phyloP scores from a whole-genome alignment of 2,888 invertebrate genomes.

The Lutraria lutraria region DNA sequence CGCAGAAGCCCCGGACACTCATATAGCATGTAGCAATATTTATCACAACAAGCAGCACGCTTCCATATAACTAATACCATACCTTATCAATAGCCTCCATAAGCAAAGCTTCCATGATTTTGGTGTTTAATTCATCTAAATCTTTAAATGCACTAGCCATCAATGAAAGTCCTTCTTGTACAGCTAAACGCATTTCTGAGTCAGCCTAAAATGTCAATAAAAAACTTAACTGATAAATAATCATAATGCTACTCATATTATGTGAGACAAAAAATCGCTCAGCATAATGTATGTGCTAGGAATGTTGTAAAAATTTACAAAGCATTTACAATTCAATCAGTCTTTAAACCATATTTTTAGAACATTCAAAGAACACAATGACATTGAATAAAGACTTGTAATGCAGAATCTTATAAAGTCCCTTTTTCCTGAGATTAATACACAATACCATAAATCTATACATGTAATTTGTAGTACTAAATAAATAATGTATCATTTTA shows the following conservation, averaged over 20 bases:
- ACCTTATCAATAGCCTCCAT: constrained; percentile 92
- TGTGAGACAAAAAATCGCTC: not conserved
- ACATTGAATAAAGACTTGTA: no score
- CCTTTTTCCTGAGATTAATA: no score
- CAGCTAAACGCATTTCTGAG: constrained; percentile 88
- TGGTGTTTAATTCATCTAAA: constrained; percentile 83
- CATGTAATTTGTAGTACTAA: not conserved
- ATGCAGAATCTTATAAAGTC: no score
- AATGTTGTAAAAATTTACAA: no score
- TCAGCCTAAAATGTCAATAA: constrained; percentile 77
- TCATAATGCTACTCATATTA: not conserved
- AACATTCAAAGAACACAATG: no score
- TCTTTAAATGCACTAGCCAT: constrained; percentile 90
- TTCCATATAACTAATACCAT: constrained; percentile 1
- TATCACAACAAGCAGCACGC: no score
- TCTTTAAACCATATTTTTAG: no score
- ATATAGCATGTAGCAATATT: no score
- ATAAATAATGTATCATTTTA: not conserved
- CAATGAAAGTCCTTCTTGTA: constrained; percentile 91
- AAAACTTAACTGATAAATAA: not conserved
- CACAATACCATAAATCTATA: no score
- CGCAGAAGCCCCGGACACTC: no score
- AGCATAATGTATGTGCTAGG: no score
- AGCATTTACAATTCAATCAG: no score
- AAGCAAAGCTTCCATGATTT: constrained; percentile 90